phyloP scores from a whole-genome alignment of 2,888 invertebrate genomes.

The Heterodera filipjevi region DNA sequence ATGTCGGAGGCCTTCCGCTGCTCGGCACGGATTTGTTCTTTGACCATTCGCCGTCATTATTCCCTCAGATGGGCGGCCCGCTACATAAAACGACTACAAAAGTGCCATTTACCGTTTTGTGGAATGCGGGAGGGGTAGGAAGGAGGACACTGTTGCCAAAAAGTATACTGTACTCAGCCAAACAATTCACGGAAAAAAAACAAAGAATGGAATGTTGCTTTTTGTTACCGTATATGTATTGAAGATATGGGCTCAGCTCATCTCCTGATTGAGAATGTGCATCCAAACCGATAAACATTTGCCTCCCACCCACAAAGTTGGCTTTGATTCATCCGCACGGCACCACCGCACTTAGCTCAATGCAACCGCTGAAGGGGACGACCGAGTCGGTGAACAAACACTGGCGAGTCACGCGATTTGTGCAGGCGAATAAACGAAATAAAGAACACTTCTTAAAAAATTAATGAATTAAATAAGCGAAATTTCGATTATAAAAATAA shows the following conservation, averaged over 20 bases:
- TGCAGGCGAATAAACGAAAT: constrained; percentile 39
- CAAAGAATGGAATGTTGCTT: too few species aligned
- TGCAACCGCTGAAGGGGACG: constrained; percentile 38
- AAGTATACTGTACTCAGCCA: too few species aligned
- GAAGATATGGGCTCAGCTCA: too few species aligned
- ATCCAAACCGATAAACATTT: too few species aligned
- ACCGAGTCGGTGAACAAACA: constrained; percentile 37
- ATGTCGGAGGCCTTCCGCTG: constrained; percentile 45
- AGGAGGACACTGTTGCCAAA: not conserved
- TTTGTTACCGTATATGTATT: too few species aligned
- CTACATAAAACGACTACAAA: constrained; percentile 38
- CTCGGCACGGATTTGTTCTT: constrained; percentile 46
- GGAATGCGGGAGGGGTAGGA: too few species aligned
- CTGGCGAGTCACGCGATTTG: constrained; percentile 45
- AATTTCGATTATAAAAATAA: not conserved
- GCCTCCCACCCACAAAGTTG: constrained; percentile 20
- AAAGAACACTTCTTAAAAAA: not conserved
- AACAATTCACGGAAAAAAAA: too few species aligned
- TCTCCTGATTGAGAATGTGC: too few species aligned
- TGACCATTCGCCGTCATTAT: constrained; percentile 36
- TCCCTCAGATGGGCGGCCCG: constrained; percentile 43
- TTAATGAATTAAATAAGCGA: not conserved
- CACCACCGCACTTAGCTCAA: constrained; percentile 45
- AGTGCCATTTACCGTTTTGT: not conserved
- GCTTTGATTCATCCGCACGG: constrained; percentile 44